phyloP scores from a whole-genome alignment of 30 jellyfish, hydroid and myxozoan genomes.

The Aurelia aurita complex sp. Pacific region DNA sequence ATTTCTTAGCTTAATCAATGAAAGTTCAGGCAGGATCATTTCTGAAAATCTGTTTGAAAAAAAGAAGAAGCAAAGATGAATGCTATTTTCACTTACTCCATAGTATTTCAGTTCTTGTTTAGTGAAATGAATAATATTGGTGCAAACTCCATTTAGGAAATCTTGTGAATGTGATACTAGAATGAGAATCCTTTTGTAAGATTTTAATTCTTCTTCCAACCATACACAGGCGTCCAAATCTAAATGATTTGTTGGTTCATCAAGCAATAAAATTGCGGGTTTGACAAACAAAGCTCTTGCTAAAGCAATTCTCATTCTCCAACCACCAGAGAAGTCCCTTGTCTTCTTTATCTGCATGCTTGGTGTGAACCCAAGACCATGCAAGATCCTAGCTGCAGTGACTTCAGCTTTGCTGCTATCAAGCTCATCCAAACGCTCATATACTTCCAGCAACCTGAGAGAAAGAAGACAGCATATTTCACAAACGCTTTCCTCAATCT shows the following conservation, averaged over 20 bases:
- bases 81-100: slow-evolving; percentile 65
- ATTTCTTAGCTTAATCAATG: too few relatives aligned
- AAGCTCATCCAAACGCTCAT: slow-evolving; percentile 91
- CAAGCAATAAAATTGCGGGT: slow-evolving; percentile 87
- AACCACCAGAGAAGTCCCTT: slow-evolving; percentile 96
- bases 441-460: slow-evolving; percentile 81
- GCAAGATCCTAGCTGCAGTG: slow-evolving; percentile 88
- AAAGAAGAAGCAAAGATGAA: too few relatives aligned
- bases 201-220: slow-evolving; percentile 92
- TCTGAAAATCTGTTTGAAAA: too few relatives aligned
- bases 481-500: background rate
- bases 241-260: slow-evolving; percentile 96
- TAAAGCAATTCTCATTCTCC: slow-evolving; percentile 97
- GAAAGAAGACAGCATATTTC: background rate
- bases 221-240: slow-evolving; percentile 98
- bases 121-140: slow-evolving; percentile 80
- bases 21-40: too few relatives aligned
- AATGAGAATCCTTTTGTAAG: slow-evolving; percentile 83
- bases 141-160: slow-evolving; percentile 95
- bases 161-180: slow-evolving; percentile 97
- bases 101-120: slow-evolving; percentile 50
- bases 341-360: slow-evolving; percentile 88
- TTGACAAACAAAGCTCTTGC: slow-evolving; percentile 95
- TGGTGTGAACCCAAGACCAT: slow-evolving; percentile 97
- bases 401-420: slow-evolving; percentile 94